These are phyloP conservation scores for Grus americana DNA, from an alignment of 2,113 vertebrate genomes.

Conservation along the genomic window DNA sequence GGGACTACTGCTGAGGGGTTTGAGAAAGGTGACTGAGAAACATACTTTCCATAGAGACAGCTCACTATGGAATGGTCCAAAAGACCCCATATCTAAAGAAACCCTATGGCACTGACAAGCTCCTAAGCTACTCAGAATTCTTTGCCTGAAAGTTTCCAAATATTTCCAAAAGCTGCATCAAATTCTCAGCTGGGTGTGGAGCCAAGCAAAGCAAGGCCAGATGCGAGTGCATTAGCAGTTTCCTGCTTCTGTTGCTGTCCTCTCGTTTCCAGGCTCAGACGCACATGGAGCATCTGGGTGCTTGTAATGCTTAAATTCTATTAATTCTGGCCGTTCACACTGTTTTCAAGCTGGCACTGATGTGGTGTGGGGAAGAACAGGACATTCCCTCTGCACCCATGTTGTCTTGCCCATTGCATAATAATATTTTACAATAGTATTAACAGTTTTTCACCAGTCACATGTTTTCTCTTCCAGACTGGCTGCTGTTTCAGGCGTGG, in stretches of 20 bases:
- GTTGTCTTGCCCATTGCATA: neutral
- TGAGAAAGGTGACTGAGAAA: neutral
- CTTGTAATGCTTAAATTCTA: neutral
- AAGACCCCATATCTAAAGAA: neutral
- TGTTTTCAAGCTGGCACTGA: neutral
- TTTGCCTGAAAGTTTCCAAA: neutral
- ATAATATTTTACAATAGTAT: neutral
- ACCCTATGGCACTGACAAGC: neutral
- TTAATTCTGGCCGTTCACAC: neutral
- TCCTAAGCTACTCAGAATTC: neutral
- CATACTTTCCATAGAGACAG: neutral
- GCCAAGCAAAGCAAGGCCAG: conserved; percentile 5
- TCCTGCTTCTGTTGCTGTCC: neutral
- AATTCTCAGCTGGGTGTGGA: neutral
- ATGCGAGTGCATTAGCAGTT: neutral
- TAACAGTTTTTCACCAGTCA: neutral
- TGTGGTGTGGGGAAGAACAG: neutral
- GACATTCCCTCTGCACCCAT: neutral
- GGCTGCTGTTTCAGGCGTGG: neutral
- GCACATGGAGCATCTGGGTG: neutral
- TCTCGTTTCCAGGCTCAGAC: neutral
- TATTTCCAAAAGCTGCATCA: neutral
- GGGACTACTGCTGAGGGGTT: neutral
- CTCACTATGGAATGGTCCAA: neutral
- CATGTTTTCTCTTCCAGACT: neutral